These are phyloP conservation scores for Phaonia tiefii DNA, from an alignment of 2,888 invertebrate species.

Conservation along the genomic window DNA sequence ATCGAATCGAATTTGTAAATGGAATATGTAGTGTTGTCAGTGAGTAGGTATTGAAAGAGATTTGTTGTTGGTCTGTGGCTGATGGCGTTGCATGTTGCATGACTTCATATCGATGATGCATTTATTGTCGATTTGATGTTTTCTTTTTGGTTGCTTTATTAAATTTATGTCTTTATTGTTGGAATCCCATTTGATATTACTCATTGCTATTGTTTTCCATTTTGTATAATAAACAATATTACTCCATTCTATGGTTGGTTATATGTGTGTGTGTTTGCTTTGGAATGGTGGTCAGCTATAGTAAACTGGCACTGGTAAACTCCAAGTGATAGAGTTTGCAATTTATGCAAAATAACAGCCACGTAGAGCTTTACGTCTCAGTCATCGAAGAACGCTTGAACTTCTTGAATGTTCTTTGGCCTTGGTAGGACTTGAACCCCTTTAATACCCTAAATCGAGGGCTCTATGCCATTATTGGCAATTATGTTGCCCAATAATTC, in stretches of 20 bases:
- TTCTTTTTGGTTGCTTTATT: slow-evolving; percentile 3
- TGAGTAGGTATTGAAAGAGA: neutral
- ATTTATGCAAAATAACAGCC: neutral
- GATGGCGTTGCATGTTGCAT: slow-evolving; percentile 24
- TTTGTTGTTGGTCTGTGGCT: neutral
- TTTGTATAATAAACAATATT: slow-evolving; percentile 13
- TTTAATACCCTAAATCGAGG: no score
- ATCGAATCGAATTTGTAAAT: neutral
- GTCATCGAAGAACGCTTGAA: no score
- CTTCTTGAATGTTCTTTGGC: no score
- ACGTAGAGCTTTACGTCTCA: no score
- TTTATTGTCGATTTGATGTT: slow-evolving; percentile 23
- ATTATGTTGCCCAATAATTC: no score
- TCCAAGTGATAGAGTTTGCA: no score
- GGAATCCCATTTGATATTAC: slow-evolving; percentile 23
- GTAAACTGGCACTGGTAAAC: no score
- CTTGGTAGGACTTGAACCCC: no score
- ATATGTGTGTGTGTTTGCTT: neutral
- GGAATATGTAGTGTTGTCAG: neutral
- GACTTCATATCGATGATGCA: slow-evolving; percentile 31
- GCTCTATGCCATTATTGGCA: no score
- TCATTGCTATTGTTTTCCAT: slow-evolving; percentile 22
- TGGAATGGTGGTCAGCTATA: neutral
- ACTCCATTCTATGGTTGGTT: neutral
- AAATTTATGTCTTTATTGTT: slow-evolving; percentile 42